A percentile compares a stretch with the other conserved stretches of the same genome.
Conservation (phyloP, 2,888 invertebrate genomes). For the Entomobrya proxima region DNA sequence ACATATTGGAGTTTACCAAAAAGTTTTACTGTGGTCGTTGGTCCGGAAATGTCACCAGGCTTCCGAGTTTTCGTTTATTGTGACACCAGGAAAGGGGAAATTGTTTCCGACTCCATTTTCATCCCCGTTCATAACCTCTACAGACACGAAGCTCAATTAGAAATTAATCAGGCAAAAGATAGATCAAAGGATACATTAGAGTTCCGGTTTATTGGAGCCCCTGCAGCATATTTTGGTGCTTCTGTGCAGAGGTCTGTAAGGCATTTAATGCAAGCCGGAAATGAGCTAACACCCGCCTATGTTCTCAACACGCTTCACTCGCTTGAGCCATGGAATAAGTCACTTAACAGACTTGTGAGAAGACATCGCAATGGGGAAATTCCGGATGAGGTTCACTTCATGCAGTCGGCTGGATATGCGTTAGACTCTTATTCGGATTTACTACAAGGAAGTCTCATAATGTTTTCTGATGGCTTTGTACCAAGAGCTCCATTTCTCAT, state of each 20-base stretch:
- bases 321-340: slow-evolving; percentile 76
- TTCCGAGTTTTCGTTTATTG: slow-evolving; percentile 80
- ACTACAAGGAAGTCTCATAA: slow-evolving; percentile 78
- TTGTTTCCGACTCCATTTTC: slow-evolving; percentile 80
- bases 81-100: slow-evolving; percentile 78
- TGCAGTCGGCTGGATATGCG: slow-evolving; percentile 79
- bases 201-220: slow-evolving; percentile 78
- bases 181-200: slow-evolving; percentile 80
- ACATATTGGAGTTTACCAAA: slow-evolving; percentile 76
- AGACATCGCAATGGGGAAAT: slow-evolving; percentile 76
- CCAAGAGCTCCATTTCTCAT: slow-evolving; percentile 45
- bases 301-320: slow-evolving; percentile 76
- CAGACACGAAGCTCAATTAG: slow-evolving; percentile 78
- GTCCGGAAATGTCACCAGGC: slow-evolving; percentile 80
- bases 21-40: slow-evolving; percentile 80
- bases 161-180: slow-evolving; percentile 80
- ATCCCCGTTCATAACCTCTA: slow-evolving; percentile 80
- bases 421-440: slow-evolving; percentile 80
- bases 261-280: slow-evolving; percentile 77
- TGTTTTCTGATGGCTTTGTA: slow-evolving; percentile 79
- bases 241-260: slow-evolving; percentile 77
- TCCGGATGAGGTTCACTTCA: slow-evolving; percentile 76
- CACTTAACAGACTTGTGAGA: slow-evolving; percentile 76
- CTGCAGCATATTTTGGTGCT: slow-evolving; percentile 80
- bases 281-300: slow-evolving; percentile 77